phyloP scores from a whole-genome alignment of 2,113 vertebrate species.

The Riparia riparia region DNA sequence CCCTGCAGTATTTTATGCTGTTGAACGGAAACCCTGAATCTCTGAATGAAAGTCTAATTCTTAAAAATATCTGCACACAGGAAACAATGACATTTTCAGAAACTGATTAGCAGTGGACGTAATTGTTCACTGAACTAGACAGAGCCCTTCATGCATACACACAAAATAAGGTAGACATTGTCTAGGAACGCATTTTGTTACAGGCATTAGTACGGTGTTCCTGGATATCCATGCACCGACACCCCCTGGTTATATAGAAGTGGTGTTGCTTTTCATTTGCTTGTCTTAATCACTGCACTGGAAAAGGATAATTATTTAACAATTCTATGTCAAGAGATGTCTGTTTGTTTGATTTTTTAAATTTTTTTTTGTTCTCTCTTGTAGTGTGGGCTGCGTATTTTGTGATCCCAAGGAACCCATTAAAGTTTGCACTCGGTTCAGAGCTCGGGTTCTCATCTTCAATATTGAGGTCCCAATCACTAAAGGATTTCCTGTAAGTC shows the following conservation, averaged over 20 bases:
- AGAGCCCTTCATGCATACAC: conserved; percentile 41
- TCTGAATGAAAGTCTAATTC: conserved; percentile 56
- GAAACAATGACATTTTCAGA: conserved; percentile 64
- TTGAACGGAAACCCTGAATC: conserved; percentile 5
- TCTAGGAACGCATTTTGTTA: background rate
- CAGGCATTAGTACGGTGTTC: background rate
- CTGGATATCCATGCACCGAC: background rate
- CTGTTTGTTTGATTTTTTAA: background rate
- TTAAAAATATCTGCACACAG: conserved; percentile 46
- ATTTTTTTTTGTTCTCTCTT: background rate
- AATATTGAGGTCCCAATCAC: conserved; percentile 96
- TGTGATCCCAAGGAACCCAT: conserved; percentile 93
- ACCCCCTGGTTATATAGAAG: fast-evolving
- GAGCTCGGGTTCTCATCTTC: conserved; percentile 93
- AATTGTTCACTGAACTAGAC: conserved; percentile 53
- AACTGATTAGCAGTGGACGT: conserved; percentile 37
- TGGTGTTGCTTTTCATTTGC: background rate
- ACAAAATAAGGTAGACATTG: background rate
- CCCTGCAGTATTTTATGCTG: background rate
- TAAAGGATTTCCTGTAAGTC: conserved; percentile 96
- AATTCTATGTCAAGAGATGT: background rate
- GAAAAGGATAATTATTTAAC: background rate
- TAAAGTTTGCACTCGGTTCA: conserved; percentile 89
- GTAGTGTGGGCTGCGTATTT: conserved; percentile 92
- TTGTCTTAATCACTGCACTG: background rate